Base-by-base conservation (phyloP, 1,140 invertebrate species). In the Drosophila trapezifrons region DNA sequence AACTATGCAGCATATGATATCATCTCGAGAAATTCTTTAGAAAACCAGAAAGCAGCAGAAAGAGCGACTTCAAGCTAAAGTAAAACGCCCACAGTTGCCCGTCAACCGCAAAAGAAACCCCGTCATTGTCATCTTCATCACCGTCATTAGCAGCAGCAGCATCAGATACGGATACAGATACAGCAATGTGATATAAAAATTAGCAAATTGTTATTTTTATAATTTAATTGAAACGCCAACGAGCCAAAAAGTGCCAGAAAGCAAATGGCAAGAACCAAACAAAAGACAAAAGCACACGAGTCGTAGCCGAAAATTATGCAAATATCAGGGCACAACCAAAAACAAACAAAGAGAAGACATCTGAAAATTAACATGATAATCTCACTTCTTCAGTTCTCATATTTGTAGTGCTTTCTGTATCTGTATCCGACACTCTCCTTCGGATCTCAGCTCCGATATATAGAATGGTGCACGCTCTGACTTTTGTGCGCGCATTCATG, bases 171-270 rank as follows among this genome's bases (percentile, higher is more conserved):
- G 57, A 49, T 55, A 52, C 51, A 78, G 63, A 72, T 71, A 69
- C 46, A 78, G 38, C 78, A 59, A 76, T 63, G 52, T 37, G 78
- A 65, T 81, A 67, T 73, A 62, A 67, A 85, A 80, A 80, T 85
- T 85, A 85, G 78, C 81, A 84, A 84, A 84, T 84, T 77, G 67
- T 84, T 84, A 84, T 84, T 84, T 84, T 84, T 84, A 84, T 76
- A 84, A 80, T 84, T 84, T 85, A 80, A 84, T 84, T 85, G 77
- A 84, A 84, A 85, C 58, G 81, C 67, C 64, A 85, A 84, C 66
- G 38, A 70, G 67, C 40, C 40, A 74, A 83, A 80, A 70, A 75
- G 60, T 62, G 47, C 49, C 75, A 84, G 57, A 47, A 73, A 75
- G 49, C 72, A 67, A 69, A 51, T 65, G 46, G 43, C 40, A 47